A percentile compares a stretch with the other conserved stretches of the same genome.
Conservation (phyloP, 2,888 invertebrate species). For the Axea sp. region DNA sequence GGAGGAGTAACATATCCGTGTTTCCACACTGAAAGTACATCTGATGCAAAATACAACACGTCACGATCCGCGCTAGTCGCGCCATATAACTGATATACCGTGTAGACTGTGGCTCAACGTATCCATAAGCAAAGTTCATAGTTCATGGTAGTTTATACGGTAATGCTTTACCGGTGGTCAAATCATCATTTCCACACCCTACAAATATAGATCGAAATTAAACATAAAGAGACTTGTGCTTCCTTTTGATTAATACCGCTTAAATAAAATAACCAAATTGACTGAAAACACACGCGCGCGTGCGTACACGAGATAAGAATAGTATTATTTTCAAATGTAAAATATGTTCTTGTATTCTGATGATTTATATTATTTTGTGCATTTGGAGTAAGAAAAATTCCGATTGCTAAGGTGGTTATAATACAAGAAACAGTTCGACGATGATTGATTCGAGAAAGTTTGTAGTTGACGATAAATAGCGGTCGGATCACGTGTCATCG, state of each 20-base stretch:
- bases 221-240: constrained; percentile 2
- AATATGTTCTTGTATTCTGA: constrained; percentile 2
- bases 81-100: constrained; percentile 73
- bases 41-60: constrained; percentile 78
- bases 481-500: constrained; percentile 59
- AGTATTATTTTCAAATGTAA: background rate
- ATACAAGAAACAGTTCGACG: constrained; percentile 32
- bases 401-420: constrained; percentile 13
- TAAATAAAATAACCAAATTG: no score
- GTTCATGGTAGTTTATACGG: constrained; percentile 71
- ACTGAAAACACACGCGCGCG: no score
- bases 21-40: constrained; percentile 79
- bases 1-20: constrained; percentile 73
- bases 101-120: constrained; percentile 72
- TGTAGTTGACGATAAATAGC: constrained; percentile 57
- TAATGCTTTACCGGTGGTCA: constrained; percentile 71
- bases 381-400: constrained; percentile 15
- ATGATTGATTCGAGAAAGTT: constrained; percentile 57
- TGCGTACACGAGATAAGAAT: no score
- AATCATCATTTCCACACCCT: constrained; percentile 71
- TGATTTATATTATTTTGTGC: constrained; percentile 42
- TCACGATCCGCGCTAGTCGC: constrained; percentile 75
- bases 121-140: constrained; percentile 66
- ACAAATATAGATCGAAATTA: constrained; percentile 43
- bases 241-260: background rate